Percentiles rank a stretch among this genome's conserved stretches.
phyloP scores from a whole-genome alignment of 2,888 invertebrate genomes.

The Orthosia gracilis region DNA sequence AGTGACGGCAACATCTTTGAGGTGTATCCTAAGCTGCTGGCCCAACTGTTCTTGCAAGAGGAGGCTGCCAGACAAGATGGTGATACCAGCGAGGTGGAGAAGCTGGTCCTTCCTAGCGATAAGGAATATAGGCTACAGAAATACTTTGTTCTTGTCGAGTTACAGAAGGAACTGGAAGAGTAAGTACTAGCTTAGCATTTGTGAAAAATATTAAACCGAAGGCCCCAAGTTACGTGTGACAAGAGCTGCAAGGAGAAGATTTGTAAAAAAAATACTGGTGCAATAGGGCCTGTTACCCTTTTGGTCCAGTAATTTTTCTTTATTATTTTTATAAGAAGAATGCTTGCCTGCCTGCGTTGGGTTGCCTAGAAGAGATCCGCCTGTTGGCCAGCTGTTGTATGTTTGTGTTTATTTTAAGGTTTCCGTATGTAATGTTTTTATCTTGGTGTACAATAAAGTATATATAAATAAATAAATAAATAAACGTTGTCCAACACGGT shows the following conservation, averaged over 20 bases:
- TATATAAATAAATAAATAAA: too few relatives aligned
- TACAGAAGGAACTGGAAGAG: slow-evolving; percentile 90
- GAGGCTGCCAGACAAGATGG: slow-evolving; percentile 85
- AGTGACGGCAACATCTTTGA: slow-evolving; percentile 92
- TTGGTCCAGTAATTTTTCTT: too few relatives aligned
- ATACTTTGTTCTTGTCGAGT: slow-evolving; percentile 93
- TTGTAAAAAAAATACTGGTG: neutral
- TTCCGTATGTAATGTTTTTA: too few relatives aligned
- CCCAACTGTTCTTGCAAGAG: slow-evolving; percentile 90
- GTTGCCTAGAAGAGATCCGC: too few relatives aligned
- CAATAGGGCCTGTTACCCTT: neutral
- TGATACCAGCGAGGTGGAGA: slow-evolving; percentile 88
- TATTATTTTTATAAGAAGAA: too few relatives aligned
- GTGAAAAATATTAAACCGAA: neutral
- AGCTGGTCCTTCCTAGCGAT: slow-evolving; percentile 93
- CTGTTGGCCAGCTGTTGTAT: too few relatives aligned
- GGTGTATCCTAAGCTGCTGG: slow-evolving; percentile 93
- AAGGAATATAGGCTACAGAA: slow-evolving; percentile 93
- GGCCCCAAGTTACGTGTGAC: neutral
- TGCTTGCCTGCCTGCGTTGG: too few relatives aligned
- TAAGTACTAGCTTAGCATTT: slow-evolving; percentile 64
- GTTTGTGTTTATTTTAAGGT: too few relatives aligned
- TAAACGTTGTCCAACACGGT: too few relatives aligned
- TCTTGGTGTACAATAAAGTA: too few relatives aligned
- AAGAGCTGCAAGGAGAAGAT: neutral